Evolutionary conservation across 2,113 vertebrate species (phyloP).

Genomic region (Oryctolagus cuniculus): mOryCun1.1 NC_091435.1:62404001-62404500

Average conservation of each 20-base stretch:
- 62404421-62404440: neutral
- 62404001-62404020: constrained; percentile 47
- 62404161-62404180: neutral
- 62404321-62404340: constrained; percentile 39
- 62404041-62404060: neutral
- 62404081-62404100: neutral
- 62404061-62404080: constrained; percentile 12
- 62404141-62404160: neutral
- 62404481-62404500: neutral
- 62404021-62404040: constrained; percentile 33
- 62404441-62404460: constrained; percentile 1
- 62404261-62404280: neutral
- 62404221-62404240: neutral
- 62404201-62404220: neutral
- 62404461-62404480: neutral
- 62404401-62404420: constrained; percentile 6
- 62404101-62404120: neutral
- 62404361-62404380: neutral
- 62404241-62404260: neutral
- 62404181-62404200: neutral
- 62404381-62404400: neutral
- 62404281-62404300: neutral
- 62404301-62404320: constrained; percentile 37
- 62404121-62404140: neutral
- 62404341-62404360: neutral